phyloP scores from a whole-genome alignment of 1,140 invertebrate species.

The Catajapyx aquilonaris region DNA sequence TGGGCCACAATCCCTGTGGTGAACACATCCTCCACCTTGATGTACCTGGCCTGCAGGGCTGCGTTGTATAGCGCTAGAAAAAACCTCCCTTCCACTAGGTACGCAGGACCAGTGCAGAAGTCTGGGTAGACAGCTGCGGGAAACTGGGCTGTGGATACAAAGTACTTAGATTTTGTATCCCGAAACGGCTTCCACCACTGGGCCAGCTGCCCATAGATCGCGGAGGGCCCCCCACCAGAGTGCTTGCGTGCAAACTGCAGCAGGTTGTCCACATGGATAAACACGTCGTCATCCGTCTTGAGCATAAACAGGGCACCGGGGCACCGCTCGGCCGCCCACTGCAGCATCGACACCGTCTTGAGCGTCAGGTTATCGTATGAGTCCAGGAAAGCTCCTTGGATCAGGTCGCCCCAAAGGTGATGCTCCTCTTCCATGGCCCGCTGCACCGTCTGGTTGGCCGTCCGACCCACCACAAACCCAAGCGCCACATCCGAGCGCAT shows the following conservation, averaged over 20 bases:
- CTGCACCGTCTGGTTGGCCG: constrained; percentile 28
- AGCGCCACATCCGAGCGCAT: constrained; percentile 46
- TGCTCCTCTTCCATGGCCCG: constrained; percentile 36
- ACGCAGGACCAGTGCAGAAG: constrained; percentile 72
- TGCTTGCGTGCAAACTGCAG: constrained; percentile 44
- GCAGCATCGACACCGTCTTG: constrained; percentile 63
- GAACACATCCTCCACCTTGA: constrained; percentile 78
- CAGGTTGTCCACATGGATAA: constrained; percentile 60
- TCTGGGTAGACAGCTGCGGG: constrained; percentile 45
- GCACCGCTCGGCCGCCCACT: constrained; percentile 63
- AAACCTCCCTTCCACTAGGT: constrained; percentile 47
- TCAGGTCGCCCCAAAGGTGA: constrained; percentile 50
- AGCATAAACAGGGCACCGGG: constrained; percentile 46
- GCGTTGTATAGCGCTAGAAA: constrained; percentile 38
- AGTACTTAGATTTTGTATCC: constrained; percentile 66
- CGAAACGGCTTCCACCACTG: constrained; percentile 66
- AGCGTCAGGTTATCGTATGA: constrained; percentile 71
- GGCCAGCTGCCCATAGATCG: constrained; percentile 57
- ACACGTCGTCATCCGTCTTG: constrained; percentile 84
- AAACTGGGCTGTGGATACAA: constrained; percentile 50
- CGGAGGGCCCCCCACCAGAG: constrained; percentile 24
- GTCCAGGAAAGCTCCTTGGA: constrained; percentile 55
- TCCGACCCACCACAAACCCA: constrained; percentile 50
- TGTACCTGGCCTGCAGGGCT: constrained; percentile 45
- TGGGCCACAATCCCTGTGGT: constrained; percentile 68